Percentiles rank a stretch among this genome's conserved stretches.
phyloP scores from a whole-genome alignment of 2,797 vertebrate genomes.

The Platalea minor region DNA sequence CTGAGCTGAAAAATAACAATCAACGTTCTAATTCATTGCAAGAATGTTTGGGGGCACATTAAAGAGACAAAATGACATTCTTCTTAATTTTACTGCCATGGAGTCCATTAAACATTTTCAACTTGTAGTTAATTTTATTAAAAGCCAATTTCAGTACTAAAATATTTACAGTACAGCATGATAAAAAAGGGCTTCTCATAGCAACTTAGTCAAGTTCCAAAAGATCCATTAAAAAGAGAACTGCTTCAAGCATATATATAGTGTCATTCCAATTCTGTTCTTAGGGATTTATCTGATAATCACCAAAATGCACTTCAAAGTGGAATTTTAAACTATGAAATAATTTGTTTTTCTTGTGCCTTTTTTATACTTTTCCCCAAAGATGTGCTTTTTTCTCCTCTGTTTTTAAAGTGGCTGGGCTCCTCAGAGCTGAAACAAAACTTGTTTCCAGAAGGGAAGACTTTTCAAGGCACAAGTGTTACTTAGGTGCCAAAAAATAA shows the following conservation, averaged over 20 bases:
- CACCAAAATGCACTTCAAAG: conserved; percentile 60
- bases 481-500: not conserved
- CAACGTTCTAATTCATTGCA: conserved; percentile 75
- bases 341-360: conserved; percentile 59
- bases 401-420: conserved; percentile 1
- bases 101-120: conserved; percentile 73
- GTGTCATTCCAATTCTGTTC: conserved; percentile 57
- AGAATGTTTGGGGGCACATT: conserved; percentile 75
- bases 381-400: not conserved
- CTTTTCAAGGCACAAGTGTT: not conserved
- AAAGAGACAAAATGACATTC: conserved; percentile 75
- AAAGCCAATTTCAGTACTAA: conserved; percentile 64
- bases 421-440: not conserved
- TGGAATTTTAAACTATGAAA: conserved; percentile 62
- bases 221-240: conserved; percentile 68
- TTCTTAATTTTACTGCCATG: conserved; percentile 67
- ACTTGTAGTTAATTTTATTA: conserved; percentile 69
- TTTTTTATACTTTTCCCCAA: conserved; percentile 26
- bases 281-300: conserved; percentile 65
- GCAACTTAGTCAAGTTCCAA: conserved; percentile 63
- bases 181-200: conserved; percentile 55
- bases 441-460: not conserved
- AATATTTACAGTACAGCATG: conserved; percentile 66
- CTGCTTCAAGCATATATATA: conserved; percentile 48
- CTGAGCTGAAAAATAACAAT: conserved; percentile 81